These are phyloP conservation scores for Rhyacophila evoluta DNA, from an alignment of 2,888 invertebrate genomes.

Conservation along the genomic window DNA sequence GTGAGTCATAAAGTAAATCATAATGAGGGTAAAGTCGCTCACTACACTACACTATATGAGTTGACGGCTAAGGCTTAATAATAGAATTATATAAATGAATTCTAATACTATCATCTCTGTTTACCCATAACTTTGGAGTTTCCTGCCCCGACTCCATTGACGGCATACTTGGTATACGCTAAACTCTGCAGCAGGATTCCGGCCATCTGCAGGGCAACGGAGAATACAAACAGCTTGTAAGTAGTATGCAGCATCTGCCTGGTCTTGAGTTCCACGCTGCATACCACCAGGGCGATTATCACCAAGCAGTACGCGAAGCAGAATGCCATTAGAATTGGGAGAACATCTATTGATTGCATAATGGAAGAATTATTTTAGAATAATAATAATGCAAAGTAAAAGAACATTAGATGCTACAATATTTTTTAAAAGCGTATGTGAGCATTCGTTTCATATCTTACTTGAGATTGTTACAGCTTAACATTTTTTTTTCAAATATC, in stretches of 20 bases:
- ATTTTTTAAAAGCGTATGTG: too few relatives aligned
- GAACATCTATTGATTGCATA: constrained; percentile 81
- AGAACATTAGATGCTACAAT: neutral
- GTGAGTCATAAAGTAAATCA: too few relatives aligned
- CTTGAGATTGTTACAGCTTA: too few relatives aligned
- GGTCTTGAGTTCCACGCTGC: constrained; percentile 80
- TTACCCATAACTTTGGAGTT: constrained; percentile 66
- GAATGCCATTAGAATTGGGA: constrained; percentile 84
- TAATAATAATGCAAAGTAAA: neutral
- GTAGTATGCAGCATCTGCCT: constrained; percentile 88
- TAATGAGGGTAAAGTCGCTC: too few relatives aligned
- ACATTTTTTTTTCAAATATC: too few relatives aligned
- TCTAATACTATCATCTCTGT: too few relatives aligned
- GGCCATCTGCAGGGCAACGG: constrained; percentile 79
- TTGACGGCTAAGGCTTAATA: too few relatives aligned
- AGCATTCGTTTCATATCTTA: too few relatives aligned
- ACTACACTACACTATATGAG: too few relatives aligned
- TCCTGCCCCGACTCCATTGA: constrained; percentile 76
- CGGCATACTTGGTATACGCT: constrained; percentile 82
- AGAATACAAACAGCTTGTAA: constrained; percentile 85
- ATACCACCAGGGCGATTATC: constrained; percentile 78
- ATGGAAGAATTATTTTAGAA: neutral
- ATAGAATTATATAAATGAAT: too few relatives aligned
- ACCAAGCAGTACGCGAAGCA: constrained; percentile 79
- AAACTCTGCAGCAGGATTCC: constrained; percentile 75